Conservation (phyloP, 2,797 vertebrate genomes). For the Acanthopagrus latus region DNA sequence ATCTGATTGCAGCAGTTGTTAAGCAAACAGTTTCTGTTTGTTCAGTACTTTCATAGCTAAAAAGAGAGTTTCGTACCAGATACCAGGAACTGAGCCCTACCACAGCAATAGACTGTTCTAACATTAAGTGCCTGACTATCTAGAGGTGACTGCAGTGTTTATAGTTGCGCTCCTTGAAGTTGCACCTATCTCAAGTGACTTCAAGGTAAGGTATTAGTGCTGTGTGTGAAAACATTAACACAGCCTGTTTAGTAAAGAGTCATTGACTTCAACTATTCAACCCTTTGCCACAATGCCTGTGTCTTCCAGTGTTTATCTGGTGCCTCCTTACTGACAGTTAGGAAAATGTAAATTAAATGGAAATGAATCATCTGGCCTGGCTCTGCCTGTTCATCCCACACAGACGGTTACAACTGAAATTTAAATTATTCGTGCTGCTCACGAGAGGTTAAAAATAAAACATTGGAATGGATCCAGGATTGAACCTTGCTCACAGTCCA, state of each 20-base stretch:
- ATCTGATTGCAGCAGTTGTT: neutral
- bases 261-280: slow-evolving; percentile 19
- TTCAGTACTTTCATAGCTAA: neutral
- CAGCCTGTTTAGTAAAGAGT: slow-evolving; percentile 16
- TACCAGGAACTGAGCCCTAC: neutral
- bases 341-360: slow-evolving; percentile 37
- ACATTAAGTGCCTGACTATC: neutral
- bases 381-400: neutral
- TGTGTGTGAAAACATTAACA: slow-evolving; percentile 20
- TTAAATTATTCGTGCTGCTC: neutral
- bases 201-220: neutral
- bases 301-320: neutral
- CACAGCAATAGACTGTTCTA: neutral
- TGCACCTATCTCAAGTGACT: neutral
- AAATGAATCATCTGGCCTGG: slow-evolving; percentile 21
- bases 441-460: neutral
- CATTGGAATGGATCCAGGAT: neutral
- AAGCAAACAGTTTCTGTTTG: neutral
- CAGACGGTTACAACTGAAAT: slow-evolving; percentile 27
- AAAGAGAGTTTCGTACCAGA: neutral
- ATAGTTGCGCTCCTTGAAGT: slow-evolving; percentile 13
- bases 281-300: neutral
- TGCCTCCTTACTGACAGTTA: neutral
- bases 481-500: neutral
- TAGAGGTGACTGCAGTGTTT: slow-evolving; percentile 39